A percentile compares a stretch with the other conserved stretches of the same genome.
Evolutionary conservation across 2,797 vertebrate genomes (phyloP).

Genomic region (Cyclopterus lumpus): DNA sequence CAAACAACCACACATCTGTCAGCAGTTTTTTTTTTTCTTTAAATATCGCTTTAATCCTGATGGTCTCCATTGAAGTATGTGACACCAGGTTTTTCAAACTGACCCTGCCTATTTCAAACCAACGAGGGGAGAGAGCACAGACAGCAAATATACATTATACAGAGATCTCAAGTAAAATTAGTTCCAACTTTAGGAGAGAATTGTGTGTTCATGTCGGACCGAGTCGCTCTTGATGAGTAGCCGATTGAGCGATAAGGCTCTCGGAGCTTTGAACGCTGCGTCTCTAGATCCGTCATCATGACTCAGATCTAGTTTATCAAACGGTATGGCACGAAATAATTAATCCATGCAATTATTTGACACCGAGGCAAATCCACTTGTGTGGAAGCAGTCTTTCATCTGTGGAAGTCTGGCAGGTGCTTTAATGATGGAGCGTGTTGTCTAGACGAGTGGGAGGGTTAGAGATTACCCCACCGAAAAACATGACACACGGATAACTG

Average conservation of each 20-base stretch:
- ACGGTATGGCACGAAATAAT: neutral
- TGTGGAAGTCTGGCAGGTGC: conserved; percentile 4
- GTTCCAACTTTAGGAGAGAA: neutral
- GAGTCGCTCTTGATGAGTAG: neutral
- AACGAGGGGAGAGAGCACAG: fast-evolving
- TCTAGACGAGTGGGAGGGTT: conserved; percentile 59
- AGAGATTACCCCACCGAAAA: conserved; percentile 11
- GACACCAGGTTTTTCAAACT: neutral
- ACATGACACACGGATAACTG: conserved; percentile 30
- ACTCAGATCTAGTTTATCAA: neutral
- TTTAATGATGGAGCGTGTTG: conserved; percentile 43
- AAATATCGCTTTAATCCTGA: neutral
- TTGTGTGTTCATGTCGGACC: too few species aligned
- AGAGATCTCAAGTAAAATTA: neutral
- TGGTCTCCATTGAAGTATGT: neutral
- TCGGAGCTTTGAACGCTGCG: neutral
- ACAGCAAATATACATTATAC: neutral
- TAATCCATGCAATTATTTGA: conserved; percentile 22
- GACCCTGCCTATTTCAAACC: neutral
- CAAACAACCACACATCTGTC: neutral
- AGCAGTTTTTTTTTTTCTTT: neutral
- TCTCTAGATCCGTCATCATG: neutral
- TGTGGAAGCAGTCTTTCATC: conserved; percentile 15
- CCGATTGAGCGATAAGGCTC: neutral
- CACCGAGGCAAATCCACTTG: neutral